These are phyloP conservation scores for Rhimphoctona megacephalus DNA, from an alignment of 2,888 invertebrate species.

Conservation along the genomic window DNA sequence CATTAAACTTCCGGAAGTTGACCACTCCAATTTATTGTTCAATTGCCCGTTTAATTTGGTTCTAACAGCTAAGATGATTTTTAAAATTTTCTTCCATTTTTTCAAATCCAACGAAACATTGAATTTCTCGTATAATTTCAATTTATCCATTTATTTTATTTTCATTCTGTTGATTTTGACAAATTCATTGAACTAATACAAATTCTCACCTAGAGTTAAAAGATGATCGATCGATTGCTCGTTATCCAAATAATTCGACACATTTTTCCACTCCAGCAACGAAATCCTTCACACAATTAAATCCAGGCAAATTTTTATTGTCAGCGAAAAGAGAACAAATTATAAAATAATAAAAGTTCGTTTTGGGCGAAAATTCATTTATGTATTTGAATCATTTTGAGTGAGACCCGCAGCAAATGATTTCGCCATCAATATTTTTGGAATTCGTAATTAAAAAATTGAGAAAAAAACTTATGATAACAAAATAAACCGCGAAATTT, in stretches of 20 bases:
- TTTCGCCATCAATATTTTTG: no score
- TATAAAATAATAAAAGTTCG: background rate
- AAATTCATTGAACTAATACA: background rate
- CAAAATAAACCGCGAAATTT: background rate
- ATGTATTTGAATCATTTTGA: no score
- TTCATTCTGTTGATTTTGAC: background rate
- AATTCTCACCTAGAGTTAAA: conserved; percentile 2
- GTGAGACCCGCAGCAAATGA: no score
- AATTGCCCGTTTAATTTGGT: background rate
- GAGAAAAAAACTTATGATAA: background rate
- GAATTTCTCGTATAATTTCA: background rate
- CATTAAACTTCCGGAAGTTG: conserved; percentile 44
- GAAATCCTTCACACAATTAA: background rate
- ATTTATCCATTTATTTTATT: background rate
- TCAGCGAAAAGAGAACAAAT: background rate
- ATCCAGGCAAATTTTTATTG: background rate
- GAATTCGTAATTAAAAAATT: background rate
- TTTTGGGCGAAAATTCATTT: background rate
- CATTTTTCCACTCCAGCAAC: background rate
- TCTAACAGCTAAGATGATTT: background rate
- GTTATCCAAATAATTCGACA: conserved; percentile 7
- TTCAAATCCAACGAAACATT: background rate
- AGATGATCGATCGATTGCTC: background rate
- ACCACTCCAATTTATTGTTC: conserved; percentile 11
- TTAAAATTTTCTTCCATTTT: background rate